Percentiles rank a stretch among this genome's conserved stretches.
Conservation (phyloP, 2,888 invertebrate species). For the Uloborus plumipes region DNA sequence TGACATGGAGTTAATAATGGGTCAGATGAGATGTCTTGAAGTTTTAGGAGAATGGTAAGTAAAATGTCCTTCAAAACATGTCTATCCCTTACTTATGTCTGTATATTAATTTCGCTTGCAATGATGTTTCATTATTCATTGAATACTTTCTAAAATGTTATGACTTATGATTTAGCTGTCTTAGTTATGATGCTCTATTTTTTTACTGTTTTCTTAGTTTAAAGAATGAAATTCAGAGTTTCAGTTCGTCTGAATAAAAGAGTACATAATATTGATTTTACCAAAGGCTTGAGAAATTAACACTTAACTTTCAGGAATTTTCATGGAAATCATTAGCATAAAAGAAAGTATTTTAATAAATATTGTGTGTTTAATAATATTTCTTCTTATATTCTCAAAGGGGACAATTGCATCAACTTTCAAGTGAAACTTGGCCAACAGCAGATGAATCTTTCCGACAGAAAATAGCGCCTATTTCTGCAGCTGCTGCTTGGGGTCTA, state of each 20-base stretch:
- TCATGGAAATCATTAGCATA: not conserved
- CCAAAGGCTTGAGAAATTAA: too few species aligned
- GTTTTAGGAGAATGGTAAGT: slow-evolving; percentile 94
- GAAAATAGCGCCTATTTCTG: slow-evolving; percentile 87
- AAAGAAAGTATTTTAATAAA: too few species aligned
- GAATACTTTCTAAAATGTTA: not conserved
- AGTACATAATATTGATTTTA: not conserved
- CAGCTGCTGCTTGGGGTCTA: slow-evolving; percentile 94
- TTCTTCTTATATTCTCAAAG: slow-evolving; percentile 14
- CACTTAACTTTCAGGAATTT: not conserved
- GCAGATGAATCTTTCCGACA: slow-evolving; percentile 72
- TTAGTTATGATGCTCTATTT: slow-evolving; percentile 66
- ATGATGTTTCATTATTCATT: not conserved
- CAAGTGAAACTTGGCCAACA: slow-evolving; percentile 84
- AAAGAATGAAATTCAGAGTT: too few species aligned
- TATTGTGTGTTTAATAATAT: too few species aligned
- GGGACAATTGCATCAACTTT: slow-evolving; percentile 81
- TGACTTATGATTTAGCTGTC: slow-evolving; percentile 56
- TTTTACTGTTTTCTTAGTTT: not conserved
- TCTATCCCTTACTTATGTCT: not conserved
- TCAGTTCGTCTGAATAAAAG: not conserved
- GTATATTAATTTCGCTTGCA: not conserved
- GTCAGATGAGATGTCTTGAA: slow-evolving; percentile 96
- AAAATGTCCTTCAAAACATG: not conserved
- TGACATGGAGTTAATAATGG: slow-evolving; percentile 86